These are phyloP conservation scores for Hedychridium roseum DNA, from an alignment of 2,888 invertebrate species.

Conservation along the genomic window DNA sequence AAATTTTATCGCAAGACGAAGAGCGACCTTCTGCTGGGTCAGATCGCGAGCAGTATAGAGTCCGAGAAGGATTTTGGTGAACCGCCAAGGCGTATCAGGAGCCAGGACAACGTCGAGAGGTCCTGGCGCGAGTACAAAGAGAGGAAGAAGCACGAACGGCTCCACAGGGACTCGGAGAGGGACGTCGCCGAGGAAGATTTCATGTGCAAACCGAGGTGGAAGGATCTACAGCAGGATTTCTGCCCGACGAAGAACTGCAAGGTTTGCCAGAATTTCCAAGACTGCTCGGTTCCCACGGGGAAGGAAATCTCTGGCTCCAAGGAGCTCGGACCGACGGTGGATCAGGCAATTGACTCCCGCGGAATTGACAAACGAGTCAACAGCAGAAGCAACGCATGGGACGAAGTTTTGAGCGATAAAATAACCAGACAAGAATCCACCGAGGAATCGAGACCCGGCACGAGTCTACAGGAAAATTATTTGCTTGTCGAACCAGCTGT, in stretches of 20 bases:
- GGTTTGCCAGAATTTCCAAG: slow-evolving; percentile 35
- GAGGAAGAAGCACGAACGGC: slow-evolving; percentile 44
- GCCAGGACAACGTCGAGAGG: slow-evolving; percentile 46
- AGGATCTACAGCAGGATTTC: slow-evolving; percentile 35
- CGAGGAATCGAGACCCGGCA: slow-evolving; percentile 35
- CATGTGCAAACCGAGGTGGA: slow-evolving; percentile 52
- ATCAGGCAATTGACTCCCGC: not conserved
- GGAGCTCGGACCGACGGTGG: slow-evolving; percentile 5
- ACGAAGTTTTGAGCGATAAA: no score
- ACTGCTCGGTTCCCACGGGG: slow-evolving; percentile 25
- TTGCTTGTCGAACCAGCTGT: slow-evolving; percentile 48
- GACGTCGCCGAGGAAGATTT: slow-evolving; percentile 44
- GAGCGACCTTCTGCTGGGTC: slow-evolving; percentile 46
- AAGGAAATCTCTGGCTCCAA: not conserved
- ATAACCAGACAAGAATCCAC: not conserved
- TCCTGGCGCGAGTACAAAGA: slow-evolving; percentile 58
- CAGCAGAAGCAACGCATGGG: no score
- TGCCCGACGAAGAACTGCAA: slow-evolving; percentile 39
- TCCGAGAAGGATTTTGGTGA: slow-evolving; percentile 34
- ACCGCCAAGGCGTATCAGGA: slow-evolving; percentile 34
- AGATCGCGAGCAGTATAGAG: slow-evolving; percentile 30
- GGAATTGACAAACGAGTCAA: no score
- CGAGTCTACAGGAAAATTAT: slow-evolving; percentile 53
- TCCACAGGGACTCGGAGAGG: slow-evolving; percentile 29
- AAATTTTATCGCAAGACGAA: slow-evolving; percentile 52